These are phyloP conservation scores for Sphaeramia orbicularis DNA, from an alignment of 2,797 vertebrate species.

Conservation along the genomic window DNA sequence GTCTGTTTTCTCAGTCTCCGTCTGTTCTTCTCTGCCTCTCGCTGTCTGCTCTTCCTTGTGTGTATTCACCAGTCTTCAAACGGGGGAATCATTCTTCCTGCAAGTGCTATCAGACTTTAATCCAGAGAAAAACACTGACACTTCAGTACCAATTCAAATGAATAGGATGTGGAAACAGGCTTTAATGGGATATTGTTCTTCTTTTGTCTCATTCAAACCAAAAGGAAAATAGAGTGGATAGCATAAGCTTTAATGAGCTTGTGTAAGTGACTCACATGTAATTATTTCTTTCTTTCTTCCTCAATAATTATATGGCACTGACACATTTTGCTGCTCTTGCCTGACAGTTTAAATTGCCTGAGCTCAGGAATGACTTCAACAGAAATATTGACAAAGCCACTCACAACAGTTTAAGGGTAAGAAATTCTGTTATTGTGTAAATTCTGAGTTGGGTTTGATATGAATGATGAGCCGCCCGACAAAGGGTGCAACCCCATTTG, in stretches of 20 bases:
- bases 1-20: conserved; percentile 54
- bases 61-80: conserved; percentile 80
- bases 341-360: conserved; percentile 61
- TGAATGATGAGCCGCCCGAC: neutral
- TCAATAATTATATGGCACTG: conserved; percentile 71
- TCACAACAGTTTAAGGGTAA: conserved; percentile 24
- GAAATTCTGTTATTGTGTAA: conserved; percentile 5
- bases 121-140: conserved; percentile 83
- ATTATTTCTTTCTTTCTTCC: conserved; percentile 79
- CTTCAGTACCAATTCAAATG: conserved; percentile 76
- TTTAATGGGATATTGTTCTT: conserved; percentile 86
- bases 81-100: conserved; percentile 76
- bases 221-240: conserved; percentile 84
- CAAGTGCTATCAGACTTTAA: conserved; percentile 85
- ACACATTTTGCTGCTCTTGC: conserved; percentile 75
- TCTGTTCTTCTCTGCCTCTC: conserved; percentile 51
- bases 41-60: conserved; percentile 59
- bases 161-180: conserved; percentile 78
- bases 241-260: conserved; percentile 84
- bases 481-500: neutral
- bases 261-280: conserved; percentile 82
- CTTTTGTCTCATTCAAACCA: conserved; percentile 84
- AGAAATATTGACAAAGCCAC: conserved; percentile 39
- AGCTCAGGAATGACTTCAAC: conserved; percentile 51
- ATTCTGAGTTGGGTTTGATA: conserved; percentile 18